phyloP scores from a whole-genome alignment of 1,140 invertebrate genomes.

The Mylabris phalerata region DNA sequence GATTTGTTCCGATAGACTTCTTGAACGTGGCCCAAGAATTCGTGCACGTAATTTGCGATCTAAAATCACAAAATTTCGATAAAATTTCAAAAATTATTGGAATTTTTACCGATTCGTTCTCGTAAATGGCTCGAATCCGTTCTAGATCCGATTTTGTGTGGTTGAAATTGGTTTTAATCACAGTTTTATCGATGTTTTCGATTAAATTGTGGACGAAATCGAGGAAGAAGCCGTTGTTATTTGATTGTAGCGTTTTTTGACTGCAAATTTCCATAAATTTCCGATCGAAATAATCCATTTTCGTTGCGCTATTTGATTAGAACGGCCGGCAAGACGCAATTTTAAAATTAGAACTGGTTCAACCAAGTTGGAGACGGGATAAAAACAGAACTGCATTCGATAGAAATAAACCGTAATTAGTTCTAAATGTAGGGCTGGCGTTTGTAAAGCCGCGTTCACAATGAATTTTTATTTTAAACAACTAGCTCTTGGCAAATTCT shows the following conservation, averaged over 20 bases:
- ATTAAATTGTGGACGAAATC: constrained; percentile 48
- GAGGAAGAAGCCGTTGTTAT: constrained; percentile 53
- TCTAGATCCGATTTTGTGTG: constrained; percentile 47
- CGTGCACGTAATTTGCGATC: constrained; percentile 46
- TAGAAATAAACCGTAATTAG: no score
- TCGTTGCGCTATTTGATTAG: neutral
- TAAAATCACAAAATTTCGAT: constrained; percentile 32
- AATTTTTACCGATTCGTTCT: constrained; percentile 43
- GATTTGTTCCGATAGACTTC: constrained; percentile 52
- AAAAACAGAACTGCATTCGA: no score
- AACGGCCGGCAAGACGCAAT: no score
- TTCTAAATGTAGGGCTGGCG: no score
- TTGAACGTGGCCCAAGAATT: constrained; percentile 49
- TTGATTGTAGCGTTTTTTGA: constrained; percentile 52
- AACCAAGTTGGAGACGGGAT: no score
- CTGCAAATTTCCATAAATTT: constrained; percentile 43
- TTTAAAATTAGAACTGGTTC: no score
- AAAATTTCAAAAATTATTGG: neutral
- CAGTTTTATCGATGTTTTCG: constrained; percentile 42
- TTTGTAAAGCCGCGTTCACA: no score
- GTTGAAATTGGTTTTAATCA: constrained; percentile 49
- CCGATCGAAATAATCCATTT: neutral
- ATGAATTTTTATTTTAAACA: no score
- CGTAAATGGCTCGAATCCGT: constrained; percentile 46
- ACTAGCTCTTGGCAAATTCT: no score